Evolutionary conservation across 2,797 vertebrate genomes (phyloP).

Genomic region (Falco columbarius): DNA sequence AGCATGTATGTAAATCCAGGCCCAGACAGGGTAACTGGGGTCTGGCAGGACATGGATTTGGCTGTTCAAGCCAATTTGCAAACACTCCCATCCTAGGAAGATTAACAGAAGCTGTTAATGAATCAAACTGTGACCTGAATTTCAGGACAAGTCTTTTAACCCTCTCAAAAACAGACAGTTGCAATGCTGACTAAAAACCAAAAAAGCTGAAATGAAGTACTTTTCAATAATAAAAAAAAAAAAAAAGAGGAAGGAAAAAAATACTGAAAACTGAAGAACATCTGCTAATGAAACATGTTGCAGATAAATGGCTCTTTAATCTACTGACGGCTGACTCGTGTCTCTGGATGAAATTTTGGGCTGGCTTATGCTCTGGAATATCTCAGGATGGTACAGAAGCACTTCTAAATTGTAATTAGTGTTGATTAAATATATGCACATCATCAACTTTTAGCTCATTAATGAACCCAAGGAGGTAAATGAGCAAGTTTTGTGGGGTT

Average conservation of each 20-base stretch:
- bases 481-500: background rate
- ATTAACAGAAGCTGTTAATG: background rate
- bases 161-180: background rate
- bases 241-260: background rate
- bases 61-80: background rate
- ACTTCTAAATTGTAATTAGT: background rate
- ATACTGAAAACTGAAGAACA: background rate
- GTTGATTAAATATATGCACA: conserved; percentile 29
- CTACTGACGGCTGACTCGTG: background rate
- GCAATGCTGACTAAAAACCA: background rate
- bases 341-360: background rate
- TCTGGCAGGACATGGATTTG: background rate
- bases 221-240: background rate
- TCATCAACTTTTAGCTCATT: background rate
- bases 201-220: background rate
- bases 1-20: rapidly evolving
- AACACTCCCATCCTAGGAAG: background rate
- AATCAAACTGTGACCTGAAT: background rate
- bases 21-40: background rate
- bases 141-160: background rate
- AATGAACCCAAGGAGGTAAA: background rate
- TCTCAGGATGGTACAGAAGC: background rate
- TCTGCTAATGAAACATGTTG: background rate
- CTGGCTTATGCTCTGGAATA: background rate
- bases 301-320: background rate